Percentiles rank a stretch among this genome's conserved stretches.
Evolutionary conservation across 1,140 invertebrate species (phyloP).

Genomic region (Eriosoma lanigerum): DNA sequence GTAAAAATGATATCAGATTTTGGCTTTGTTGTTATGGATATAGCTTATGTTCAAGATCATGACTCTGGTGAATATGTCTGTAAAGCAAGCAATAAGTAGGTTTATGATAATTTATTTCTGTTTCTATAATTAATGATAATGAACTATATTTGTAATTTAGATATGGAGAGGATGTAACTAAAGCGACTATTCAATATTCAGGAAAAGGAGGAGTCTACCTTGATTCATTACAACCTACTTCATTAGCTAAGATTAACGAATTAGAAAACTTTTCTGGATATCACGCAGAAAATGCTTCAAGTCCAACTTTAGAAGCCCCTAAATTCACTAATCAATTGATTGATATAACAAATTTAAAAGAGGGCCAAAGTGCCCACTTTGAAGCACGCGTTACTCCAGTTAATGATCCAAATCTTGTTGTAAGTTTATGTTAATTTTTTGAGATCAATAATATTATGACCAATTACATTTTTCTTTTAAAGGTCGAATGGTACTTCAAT

Average conservation of each 20-base stretch:
- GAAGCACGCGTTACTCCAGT: conserved; percentile 87
- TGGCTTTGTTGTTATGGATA: conserved; percentile 93
- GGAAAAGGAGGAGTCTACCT: conserved; percentile 87
- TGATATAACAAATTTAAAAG: conserved; percentile 78
- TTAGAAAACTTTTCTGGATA: conserved; percentile 67
- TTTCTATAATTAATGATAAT: not conserved
- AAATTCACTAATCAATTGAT: conserved; percentile 86
- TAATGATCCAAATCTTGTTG: conserved; percentile 83
- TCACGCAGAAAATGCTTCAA: conserved; percentile 65
- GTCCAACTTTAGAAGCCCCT: conserved; percentile 77
- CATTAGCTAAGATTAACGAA: conserved; percentile 84
- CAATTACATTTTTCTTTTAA: conserved; percentile 56
- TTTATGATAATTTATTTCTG: not conserved
- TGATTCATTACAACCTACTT: conserved; percentile 92
- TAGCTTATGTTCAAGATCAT: conserved; percentile 89
- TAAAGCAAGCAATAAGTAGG: conserved; percentile 77
- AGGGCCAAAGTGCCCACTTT: conserved; percentile 93
- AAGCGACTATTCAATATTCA: conserved; percentile 77
- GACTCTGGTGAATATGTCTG: conserved; percentile 93
- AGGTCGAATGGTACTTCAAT: conserved; percentile 94
- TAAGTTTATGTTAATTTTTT: conserved; percentile 53
- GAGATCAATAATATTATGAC: not conserved
- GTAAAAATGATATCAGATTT: conserved; percentile 95
- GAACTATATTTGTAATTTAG: conserved; percentile 53
- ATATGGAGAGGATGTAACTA: conserved; percentile 86